Evolutionary conservation across 1,140 invertebrate species (phyloP), one percentile per base, ranked within the genome.

Genomic region (Drosophila aff.): DNA sequence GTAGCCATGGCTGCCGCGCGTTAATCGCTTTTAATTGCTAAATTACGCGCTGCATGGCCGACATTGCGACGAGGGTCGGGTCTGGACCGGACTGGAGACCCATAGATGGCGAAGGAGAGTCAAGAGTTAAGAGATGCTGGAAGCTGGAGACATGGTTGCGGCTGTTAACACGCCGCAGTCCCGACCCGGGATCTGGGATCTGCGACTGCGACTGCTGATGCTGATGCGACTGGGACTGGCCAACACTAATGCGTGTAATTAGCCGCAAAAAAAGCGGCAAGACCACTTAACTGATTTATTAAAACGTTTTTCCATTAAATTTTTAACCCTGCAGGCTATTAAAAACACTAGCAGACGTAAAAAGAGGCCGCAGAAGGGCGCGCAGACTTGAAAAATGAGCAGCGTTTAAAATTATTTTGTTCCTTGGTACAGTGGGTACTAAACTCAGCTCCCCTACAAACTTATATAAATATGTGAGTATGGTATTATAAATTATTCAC

Each of bases 281-380:
- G 85, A 90, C 85, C 85, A 90, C 86, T 90, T 90, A 90, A 90
- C 85, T 90, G 85, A 90, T 90, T 90, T 90, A 90, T 90, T 90
- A 90, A 90, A 90, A 90, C 85, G 85, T 90, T 90, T 90, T 90
- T 90, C 85, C 85, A 90, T 90, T 90, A 90, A 90, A 90, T 90
- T 90, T 90, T 90, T 90, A 90, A 90, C 85, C 85, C 85, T 90
- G 81, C 81, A 71, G 81, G 85, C 85, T 90, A 90, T 90, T 90
- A 90, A 90, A 90, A 84, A 72, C 77, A 84, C 84, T 71, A 76
- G 43, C 50, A 66, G 50, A 68, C 60, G 43, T 47, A 81, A 61
- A 86, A 86, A 83, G 85, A 83, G 81, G 81, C 83, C 83, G 77
- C 73, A 71, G 53, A 73, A 72, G 77, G 71, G 71, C 68, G 76